A percentile compares a stretch with the other conserved stretches of the same genome.
These are phyloP conservation scores for Champsocephalus gunnari DNA, from an alignment of 2,797 vertebrate species.

Conservation along the genomic window DNA sequence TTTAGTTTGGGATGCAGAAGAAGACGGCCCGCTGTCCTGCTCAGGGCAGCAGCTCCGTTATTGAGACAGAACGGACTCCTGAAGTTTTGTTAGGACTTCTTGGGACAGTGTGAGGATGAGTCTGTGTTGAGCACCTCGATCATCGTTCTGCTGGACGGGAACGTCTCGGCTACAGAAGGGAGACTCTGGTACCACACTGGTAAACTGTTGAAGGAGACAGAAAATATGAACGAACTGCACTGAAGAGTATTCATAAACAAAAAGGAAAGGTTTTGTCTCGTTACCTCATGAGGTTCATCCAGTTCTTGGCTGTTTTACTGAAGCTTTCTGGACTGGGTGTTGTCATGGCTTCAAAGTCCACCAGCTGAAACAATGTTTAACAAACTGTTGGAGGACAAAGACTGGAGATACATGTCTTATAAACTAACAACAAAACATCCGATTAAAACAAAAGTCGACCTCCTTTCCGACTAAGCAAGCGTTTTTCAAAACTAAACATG, in stretches of 20 bases:
- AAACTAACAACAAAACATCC: neutral
- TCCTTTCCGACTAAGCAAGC: too few species aligned
- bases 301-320: conserved; percentile 92
- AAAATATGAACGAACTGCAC: rapidly evolving
- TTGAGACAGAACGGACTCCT: conserved; percentile 44
- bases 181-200: conserved; percentile 94
- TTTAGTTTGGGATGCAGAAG: conserved; percentile 55
- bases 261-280: neutral
- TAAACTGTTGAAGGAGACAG: conserved; percentile 83
- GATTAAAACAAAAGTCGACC: too few species aligned
- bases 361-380: conserved; percentile 84
- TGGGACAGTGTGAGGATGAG: conserved; percentile 90
- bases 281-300: conserved; percentile 97
- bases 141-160: conserved; percentile 93
- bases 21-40: conserved; percentile 35
- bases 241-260: neutral
- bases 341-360: conserved; percentile 99
- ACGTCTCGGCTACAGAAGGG: conserved; percentile 93
- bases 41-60: conserved; percentile 33
- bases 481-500: rapidly evolving
- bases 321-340: conserved; percentile 93
- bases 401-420: neutral
- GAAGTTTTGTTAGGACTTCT: conserved; percentile 83
- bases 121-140: conserved; percentile 97
- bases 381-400: neutral